Percentiles rank a stretch among this genome's conserved stretches.
Evolutionary conservation across 2,113 vertebrate species (phyloP).

Genomic region (Platycercus adscitus): DNA sequence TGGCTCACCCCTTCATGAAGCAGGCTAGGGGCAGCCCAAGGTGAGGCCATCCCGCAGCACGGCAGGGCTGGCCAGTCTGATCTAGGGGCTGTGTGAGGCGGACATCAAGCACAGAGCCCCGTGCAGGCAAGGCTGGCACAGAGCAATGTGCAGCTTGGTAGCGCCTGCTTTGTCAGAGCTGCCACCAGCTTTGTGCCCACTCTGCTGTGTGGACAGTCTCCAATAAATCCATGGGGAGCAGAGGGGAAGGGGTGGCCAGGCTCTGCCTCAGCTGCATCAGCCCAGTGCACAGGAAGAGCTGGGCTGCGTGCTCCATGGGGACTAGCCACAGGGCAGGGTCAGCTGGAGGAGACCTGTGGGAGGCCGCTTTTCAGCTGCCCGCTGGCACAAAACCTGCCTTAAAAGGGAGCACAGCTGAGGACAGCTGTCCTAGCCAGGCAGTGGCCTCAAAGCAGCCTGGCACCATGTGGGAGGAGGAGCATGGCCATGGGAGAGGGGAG

Average conservation of each 20-base stretch:
- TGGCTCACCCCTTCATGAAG: not conserved
- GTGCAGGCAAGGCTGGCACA: not conserved
- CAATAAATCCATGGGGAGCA: accelerated
- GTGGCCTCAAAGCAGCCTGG: not conserved
- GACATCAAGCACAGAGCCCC: not conserved
- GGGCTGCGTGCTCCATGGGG: not conserved
- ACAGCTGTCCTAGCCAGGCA: not conserved
- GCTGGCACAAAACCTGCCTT: not conserved
- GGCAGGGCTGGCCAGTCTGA: not conserved
- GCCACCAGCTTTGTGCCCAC: not conserved
- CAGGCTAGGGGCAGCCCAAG: not conserved
- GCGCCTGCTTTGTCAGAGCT: not conserved
- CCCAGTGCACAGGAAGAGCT: accelerated
- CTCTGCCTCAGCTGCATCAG: not conserved
- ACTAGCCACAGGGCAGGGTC: not conserved
- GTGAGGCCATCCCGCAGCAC: not conserved
- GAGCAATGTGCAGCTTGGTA: accelerated
- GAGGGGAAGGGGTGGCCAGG: accelerated
- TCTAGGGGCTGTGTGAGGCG: accelerated
- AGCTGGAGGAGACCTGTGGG: not conserved
- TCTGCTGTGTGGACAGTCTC: not conserved
- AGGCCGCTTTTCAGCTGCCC: not conserved
- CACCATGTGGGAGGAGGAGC: not conserved
- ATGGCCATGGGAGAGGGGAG: not conserved
- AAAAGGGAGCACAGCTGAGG: conserved; percentile 25